These are phyloP conservation scores for Dynastes hyllus DNA, from an alignment of 2,888 invertebrate genomes.

Conservation along the genomic window DNA sequence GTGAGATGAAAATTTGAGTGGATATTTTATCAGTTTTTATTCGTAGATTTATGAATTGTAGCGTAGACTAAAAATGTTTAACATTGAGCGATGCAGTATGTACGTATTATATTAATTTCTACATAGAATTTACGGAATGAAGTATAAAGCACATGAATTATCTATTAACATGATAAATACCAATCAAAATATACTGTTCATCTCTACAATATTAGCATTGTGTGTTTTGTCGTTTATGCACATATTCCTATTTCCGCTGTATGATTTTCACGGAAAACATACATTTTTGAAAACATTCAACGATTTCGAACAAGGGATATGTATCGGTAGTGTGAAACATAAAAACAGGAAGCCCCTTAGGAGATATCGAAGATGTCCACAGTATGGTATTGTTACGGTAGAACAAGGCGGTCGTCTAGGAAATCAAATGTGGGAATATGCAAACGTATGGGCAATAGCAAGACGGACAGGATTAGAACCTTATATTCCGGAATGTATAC, in stretches of 20 bases:
- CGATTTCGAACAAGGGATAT: constrained; percentile 74
- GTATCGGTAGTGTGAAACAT: constrained; percentile 71
- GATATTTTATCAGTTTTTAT: neutral
- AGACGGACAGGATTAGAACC: constrained; percentile 71
- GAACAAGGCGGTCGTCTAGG: constrained; percentile 71
- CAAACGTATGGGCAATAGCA: constrained; percentile 72
- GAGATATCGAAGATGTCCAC: constrained; percentile 67
- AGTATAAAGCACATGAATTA: constrained; percentile 11
- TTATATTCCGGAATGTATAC: constrained; percentile 72
- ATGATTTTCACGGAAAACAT: constrained; percentile 69
- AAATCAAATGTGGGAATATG: constrained; percentile 74
- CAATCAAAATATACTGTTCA: constrained; percentile 75
- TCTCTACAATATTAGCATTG: constrained; percentile 75
- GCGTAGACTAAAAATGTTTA: neutral
- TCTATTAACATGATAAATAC: constrained; percentile 71
- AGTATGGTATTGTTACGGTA: constrained; percentile 71
- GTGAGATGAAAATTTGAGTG: no score
- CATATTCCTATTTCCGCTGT: constrained; percentile 76
- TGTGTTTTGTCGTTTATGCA: constrained; percentile 76
- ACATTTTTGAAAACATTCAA: constrained; percentile 71
- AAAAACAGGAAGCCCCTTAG: constrained; percentile 65
- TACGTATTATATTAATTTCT: neutral
- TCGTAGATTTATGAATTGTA: constrained; percentile 1
- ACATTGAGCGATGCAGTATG: neutral
- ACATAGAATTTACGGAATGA: constrained; percentile 9